Base-by-base conservation (phyloP, 2,113 vertebrate species). In the Rhinoptilus africanus region DNA sequence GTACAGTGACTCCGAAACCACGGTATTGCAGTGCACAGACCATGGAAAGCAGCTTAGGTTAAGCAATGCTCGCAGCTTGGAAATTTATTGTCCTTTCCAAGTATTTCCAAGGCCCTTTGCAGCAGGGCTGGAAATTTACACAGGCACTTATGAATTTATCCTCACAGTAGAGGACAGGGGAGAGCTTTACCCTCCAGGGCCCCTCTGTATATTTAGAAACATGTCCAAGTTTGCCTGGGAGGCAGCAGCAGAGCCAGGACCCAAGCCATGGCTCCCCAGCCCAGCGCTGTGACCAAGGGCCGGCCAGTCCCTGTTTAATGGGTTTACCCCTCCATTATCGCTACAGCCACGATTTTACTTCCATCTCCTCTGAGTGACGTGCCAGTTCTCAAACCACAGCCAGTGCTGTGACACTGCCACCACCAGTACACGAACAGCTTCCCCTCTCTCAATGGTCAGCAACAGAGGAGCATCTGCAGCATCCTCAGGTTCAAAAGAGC, bases 1-100 rank as follows among this genome's bases (percentile, higher is more conserved):
- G 82, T 72, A 93, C 85, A 94, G 85, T 66, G 74, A 90, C 60
- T 92, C 88, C 0, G 4, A 94, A 91, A 48, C 66, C 82, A 73
- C 3, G 6, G 71, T 56, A 51, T 72, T 74, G 86, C 60, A 43
- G 91, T 63, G 85, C 96, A 96, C 79, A 79, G 88, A 86, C 81
- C 79, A 82, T 71, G 92, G 93, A 94, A 96, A 96, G 88, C 66
- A 83, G 76, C 73, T 91, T 87, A 92, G 91, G 73, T 92, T 93
- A 96, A 95, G 88, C 76, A 89, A 22, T 66, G 60, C 80, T 92
- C 28, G 7, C 41, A 92, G 83, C 77, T 82, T 89, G 77, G 88
- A 87, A 95, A 95, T 95, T 81, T 92, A 97, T 84, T 93, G 92
- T 88, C 88, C 88, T 95, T 92, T 83, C 87, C 87, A 94, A 67